phyloP scores from a whole-genome alignment of 1,140 invertebrate genomes.

The Brachionus sp. region DNA sequence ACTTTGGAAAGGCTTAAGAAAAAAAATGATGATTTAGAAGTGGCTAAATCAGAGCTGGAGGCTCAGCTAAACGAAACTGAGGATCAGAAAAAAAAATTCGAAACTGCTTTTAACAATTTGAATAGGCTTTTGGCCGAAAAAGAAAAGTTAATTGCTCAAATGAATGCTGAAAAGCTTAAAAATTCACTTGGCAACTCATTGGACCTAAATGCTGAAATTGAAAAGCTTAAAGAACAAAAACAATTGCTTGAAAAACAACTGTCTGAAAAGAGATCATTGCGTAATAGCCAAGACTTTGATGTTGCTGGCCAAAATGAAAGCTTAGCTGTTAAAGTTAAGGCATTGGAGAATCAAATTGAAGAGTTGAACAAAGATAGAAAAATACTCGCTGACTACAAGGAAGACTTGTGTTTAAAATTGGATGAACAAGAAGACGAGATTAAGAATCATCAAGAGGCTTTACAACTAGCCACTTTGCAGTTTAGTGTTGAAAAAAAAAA shows the following conservation, averaged over 20 bases:
- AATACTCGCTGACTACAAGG: conserved; percentile 17
- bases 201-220: not conserved
- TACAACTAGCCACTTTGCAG: conserved; percentile 27
- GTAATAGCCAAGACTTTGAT: not conserved
- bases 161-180: conserved; percentile 14
- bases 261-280: not conserved
- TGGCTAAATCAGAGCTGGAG: not conserved
- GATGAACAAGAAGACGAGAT: conserved; percentile 9
- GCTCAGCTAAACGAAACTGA: conserved; percentile 13
- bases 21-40: conserved; percentile 25
- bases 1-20: not conserved
- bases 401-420: conserved; percentile 9
- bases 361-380: conserved; percentile 39
- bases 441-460: not conserved
- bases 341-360: conserved; percentile 23
- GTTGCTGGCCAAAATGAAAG: not conserved
- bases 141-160: conserved; percentile 25
- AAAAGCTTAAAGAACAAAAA: conserved; percentile 34
- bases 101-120: conserved; percentile 35
- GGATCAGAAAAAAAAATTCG: conserved; percentile 29
- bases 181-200: not conserved
- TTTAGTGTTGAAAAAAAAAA: conserved; percentile 33
- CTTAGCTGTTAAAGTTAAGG: not conserved
- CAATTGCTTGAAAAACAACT: not conserved
- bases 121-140: conserved; percentile 33